phyloP scores from a whole-genome alignment of 2,113 vertebrate species.

The Pygoscelis antarcticus region DNA sequence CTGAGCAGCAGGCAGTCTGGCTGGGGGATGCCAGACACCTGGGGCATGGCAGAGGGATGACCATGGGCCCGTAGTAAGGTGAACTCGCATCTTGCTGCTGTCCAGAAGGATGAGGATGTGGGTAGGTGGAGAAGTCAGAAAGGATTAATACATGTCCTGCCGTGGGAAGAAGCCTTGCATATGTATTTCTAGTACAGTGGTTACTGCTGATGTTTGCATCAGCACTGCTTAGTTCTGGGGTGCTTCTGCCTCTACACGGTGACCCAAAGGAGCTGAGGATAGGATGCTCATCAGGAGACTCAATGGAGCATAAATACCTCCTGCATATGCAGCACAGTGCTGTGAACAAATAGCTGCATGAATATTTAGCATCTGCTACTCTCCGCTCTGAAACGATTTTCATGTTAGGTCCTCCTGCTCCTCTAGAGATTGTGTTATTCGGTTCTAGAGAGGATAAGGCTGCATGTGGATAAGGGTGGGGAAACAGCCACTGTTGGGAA shows the following conservation, averaged over 20 bases:
- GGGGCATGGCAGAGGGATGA: neutral
- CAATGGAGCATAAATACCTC: neutral
- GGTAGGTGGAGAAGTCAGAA: neutral
- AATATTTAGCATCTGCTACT: neutral
- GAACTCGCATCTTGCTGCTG: neutral
- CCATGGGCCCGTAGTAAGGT: neutral
- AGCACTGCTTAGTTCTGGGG: neutral
- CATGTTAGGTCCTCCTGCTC: neutral
- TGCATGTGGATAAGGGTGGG: neutral
- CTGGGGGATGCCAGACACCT: neutral
- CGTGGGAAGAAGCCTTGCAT: neutral
- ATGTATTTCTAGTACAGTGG: neutral
- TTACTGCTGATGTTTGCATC: neutral
- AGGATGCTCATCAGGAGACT: neutral
- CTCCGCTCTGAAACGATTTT: neutral
- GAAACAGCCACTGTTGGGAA: neutral
- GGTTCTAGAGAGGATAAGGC: neutral
- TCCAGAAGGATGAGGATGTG: neutral
- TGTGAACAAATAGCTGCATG: neutral
- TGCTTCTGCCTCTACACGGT: rapidly evolving
- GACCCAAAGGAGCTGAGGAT: neutral
- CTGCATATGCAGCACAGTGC: neutral
- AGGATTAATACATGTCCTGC: neutral
- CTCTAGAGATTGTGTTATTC: neutral
- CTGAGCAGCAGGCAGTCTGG: neutral